These are phyloP conservation scores for Gymnothorax reevesii DNA, from an alignment of 2,797 vertebrate species.

Conservation along the genomic window DNA sequence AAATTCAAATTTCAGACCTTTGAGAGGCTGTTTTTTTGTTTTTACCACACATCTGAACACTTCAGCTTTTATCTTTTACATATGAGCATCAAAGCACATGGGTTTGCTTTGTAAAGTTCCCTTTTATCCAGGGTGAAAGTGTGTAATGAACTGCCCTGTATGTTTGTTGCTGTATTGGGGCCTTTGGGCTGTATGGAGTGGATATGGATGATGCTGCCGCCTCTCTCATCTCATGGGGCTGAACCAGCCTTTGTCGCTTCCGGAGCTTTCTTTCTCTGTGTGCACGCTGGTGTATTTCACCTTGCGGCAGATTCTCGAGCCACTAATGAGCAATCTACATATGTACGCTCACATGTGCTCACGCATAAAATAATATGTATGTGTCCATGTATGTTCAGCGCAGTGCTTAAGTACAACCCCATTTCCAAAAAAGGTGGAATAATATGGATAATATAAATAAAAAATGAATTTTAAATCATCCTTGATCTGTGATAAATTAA, in stretches of 20 bases:
- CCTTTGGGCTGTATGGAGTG: no score
- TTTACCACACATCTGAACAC: neutral
- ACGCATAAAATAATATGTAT: neutral
- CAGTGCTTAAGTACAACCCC: no score
- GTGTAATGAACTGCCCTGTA: neutral
- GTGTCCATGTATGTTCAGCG: no score
- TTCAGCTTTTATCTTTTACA: neutral
- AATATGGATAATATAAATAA: no score
- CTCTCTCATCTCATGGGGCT: neutral
- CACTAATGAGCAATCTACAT: neutral
- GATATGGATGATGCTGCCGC: no score
- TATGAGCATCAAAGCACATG: neutral
- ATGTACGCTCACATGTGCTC: neutral
- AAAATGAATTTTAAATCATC: no score
- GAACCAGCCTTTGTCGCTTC: neutral
- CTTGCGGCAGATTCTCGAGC: neutral
- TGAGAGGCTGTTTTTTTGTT: neutral
- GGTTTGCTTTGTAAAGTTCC: neutral
- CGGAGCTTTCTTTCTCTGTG: neutral
- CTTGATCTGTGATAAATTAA: no score
- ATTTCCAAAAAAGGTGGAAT: no score
- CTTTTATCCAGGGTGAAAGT: neutral
- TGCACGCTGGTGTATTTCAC: neutral
- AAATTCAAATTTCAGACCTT: neutral
- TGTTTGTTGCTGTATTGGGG: neutral